phyloP scores from a whole-genome alignment of 2,888 invertebrate species.

The Muschampia plurimacula region DNA sequence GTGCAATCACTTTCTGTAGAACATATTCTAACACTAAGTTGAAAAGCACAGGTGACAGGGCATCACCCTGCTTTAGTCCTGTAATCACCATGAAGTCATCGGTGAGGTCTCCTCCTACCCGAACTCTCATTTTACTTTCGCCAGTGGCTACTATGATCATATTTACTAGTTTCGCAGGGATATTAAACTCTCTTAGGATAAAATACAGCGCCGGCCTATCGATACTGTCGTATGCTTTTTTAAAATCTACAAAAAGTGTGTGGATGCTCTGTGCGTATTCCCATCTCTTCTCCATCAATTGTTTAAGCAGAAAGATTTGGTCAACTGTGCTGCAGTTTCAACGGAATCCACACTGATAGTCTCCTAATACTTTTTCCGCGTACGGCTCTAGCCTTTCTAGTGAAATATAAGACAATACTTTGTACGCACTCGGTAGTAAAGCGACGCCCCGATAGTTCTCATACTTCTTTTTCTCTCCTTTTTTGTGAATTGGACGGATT shows the following conservation, averaged over 20 bases:
- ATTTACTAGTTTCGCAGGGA: neutral
- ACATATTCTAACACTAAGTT: neutral
- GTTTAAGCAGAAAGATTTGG: neutral
- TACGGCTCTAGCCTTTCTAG: neutral
- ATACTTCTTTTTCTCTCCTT: neutral
- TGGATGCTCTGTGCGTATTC: neutral
- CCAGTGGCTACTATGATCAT: neutral
- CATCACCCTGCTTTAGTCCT: neutral
- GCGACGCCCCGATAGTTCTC: neutral
- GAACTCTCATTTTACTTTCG: neutral
- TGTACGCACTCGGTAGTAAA: neutral
- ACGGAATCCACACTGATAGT: neutral
- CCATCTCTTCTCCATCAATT: slow-evolving; percentile 1
- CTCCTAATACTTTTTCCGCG: neutral
- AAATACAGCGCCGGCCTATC: neutral
- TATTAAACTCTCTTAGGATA: neutral
- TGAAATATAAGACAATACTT: neutral
- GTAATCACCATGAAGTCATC: neutral
- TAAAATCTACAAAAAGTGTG: neutral
- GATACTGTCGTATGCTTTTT: neutral
- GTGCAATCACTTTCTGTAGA: too few relatives aligned
- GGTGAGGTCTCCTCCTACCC: neutral
- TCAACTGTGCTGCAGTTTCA: neutral
- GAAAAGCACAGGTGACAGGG: neutral
- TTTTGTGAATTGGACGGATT: neutral